These are phyloP conservation scores for Achatina immaculata DNA, from an alignment of 1,140 invertebrate species.

Conservation along the genomic window DNA sequence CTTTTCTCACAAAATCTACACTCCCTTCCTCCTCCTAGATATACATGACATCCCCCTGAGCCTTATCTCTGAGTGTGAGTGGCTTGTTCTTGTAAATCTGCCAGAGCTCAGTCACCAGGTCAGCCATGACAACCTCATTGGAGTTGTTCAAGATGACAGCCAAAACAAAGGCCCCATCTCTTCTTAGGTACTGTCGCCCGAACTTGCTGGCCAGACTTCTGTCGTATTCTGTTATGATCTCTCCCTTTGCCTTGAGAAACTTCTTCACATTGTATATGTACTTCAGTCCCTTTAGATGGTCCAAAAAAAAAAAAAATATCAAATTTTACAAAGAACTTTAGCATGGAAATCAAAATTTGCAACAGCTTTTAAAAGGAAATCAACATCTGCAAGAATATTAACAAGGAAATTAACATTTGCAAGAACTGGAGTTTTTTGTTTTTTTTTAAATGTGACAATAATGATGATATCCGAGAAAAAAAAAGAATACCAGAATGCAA, in stretches of 20 bases:
- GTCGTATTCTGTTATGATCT: conserved; percentile 46
- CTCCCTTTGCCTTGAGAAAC: conserved; percentile 50
- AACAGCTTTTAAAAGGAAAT: neutral
- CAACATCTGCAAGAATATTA: neutral
- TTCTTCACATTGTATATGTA: conserved; percentile 51
- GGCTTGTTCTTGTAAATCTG: conserved; percentile 54
- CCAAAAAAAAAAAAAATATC: neutral
- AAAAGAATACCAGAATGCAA: no score
- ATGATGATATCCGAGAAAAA: no score
- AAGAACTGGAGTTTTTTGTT: no score
- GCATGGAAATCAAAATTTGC: neutral
- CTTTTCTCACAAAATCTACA: neutral
- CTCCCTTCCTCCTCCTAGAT: conserved; percentile 3
- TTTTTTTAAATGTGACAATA: no score
- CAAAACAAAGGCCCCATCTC: conserved; percentile 64
- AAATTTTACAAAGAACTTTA: neutral
- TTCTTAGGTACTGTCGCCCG: conserved; percentile 55
- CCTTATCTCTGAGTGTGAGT: neutral
- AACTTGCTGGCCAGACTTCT: conserved; percentile 54
- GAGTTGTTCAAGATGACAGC: conserved; percentile 61
- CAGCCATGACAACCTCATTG: conserved; percentile 59
- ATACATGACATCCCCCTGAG: conserved; percentile 32
- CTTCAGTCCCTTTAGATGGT: neutral
- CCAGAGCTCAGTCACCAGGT: conserved; percentile 62
- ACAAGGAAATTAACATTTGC: no score